These are phyloP conservation scores for Drosophila anomelani DNA, from an alignment of 2,888 invertebrate species.

Conservation along the genomic window DNA sequence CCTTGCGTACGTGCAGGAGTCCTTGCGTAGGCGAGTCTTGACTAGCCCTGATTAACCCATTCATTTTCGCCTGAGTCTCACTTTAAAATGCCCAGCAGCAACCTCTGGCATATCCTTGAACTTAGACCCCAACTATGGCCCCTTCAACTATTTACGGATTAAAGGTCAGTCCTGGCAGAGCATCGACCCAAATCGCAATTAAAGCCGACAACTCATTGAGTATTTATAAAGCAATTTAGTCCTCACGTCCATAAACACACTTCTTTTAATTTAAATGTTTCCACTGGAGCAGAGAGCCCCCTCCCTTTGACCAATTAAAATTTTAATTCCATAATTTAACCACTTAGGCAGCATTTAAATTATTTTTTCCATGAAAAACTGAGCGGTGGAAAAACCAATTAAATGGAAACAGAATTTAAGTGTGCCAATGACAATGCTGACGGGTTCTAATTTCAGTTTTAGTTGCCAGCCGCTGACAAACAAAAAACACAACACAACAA, in stretches of 20 bases:
- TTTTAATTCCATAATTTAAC: slow-evolving; percentile 26
- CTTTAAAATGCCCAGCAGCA: neutral
- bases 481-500: slow-evolving; percentile 16
- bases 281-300: too few relatives aligned
- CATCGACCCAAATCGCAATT: slow-evolving; percentile 6
- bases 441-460: slow-evolving; percentile 40
- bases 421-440: slow-evolving; percentile 46
- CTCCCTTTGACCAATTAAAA: slow-evolving; percentile 13
- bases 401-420: slow-evolving; percentile 55
- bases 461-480: slow-evolving; percentile 29
- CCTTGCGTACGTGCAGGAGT: slow-evolving; percentile 64
- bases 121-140: neutral
- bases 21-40: slow-evolving; percentile 32
- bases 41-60: slow-evolving; percentile 25
- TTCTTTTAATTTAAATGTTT: slow-evolving; percentile 2
- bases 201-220: neutral
- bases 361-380: neutral
- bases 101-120: neutral
- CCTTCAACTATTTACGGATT: slow-evolving; percentile 7
- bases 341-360: slow-evolving; percentile 18
- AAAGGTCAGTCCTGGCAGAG: slow-evolving; percentile 4
- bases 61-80: slow-evolving; percentile 1
- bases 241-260: neutral
- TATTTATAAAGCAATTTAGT: slow-evolving; percentile 34
- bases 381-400: slow-evolving; percentile 20